phyloP scores from a whole-genome alignment of 2,113 vertebrate species.

The Himantopus leucocephalus region DNA sequence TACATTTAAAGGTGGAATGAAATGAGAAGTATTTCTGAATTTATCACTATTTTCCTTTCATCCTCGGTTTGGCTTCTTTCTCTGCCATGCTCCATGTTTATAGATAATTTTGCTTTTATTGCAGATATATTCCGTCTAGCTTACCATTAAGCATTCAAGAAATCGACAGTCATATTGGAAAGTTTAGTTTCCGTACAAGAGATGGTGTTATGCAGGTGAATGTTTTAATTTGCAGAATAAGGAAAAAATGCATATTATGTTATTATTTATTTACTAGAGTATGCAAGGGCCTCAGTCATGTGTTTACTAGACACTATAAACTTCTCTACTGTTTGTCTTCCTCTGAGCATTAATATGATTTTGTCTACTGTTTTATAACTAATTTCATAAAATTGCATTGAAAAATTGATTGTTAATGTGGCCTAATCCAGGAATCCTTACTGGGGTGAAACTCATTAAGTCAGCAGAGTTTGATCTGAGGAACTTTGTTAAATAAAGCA shows the following conservation, averaged over 20 bases:
- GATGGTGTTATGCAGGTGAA: constrained; percentile 72
- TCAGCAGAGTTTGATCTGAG: not conserved
- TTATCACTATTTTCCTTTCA: not conserved
- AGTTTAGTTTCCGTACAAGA: constrained; percentile 76
- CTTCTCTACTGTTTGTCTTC: not conserved
- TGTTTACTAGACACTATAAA: not conserved
- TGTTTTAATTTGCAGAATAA: not conserved
- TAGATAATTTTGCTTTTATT: not conserved
- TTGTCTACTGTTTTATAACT: not conserved
- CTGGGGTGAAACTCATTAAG: not conserved
- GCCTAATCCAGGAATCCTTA: not conserved
- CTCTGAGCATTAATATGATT: not conserved
- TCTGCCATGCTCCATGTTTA: not conserved
- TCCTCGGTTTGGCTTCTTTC: not conserved
- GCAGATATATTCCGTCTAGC: constrained; percentile 71
- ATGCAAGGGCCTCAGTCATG: not conserved
- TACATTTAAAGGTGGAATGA: not conserved
- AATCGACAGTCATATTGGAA: constrained; percentile 75
- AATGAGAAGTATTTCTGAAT: not conserved
- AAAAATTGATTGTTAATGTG: not conserved
- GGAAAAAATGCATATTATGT: not conserved
- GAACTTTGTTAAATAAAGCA: not conserved
- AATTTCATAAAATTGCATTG: not conserved
- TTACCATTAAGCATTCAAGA: constrained; percentile 76
- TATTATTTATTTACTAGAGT: not conserved